These are phyloP conservation scores for Saguinus imperator DNA, from an alignment of 2,113 vertebrate genomes.

Conservation along the genomic window DNA sequence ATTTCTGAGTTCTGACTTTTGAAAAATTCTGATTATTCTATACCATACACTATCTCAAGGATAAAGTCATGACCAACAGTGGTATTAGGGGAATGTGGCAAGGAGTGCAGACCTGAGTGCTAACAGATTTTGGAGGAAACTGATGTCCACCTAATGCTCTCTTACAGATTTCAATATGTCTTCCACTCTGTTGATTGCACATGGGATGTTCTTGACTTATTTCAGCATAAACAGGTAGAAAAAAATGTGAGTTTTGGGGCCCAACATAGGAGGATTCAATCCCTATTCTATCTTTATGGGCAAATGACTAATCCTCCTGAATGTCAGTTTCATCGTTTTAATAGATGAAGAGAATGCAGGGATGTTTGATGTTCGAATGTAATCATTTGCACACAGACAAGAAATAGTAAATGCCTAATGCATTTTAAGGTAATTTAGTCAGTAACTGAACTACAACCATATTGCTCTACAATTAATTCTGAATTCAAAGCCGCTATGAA, in stretches of 20 bases:
- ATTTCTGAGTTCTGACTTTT: background rate
- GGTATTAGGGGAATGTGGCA: background rate
- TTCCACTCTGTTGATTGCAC: background rate
- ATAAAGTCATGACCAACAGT: background rate
- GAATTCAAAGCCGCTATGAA: background rate
- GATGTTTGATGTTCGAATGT: background rate
- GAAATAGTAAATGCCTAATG: background rate
- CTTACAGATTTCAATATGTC: background rate
- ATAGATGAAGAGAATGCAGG: background rate
- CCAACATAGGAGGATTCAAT: background rate
- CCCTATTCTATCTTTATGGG: background rate
- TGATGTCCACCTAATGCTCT: background rate
- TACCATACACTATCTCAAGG: background rate
- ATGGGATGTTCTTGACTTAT: background rate
- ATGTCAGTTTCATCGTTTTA: background rate
- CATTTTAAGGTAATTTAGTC: background rate
- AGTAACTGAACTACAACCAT: background rate
- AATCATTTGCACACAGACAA: background rate
- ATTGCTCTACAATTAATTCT: background rate
- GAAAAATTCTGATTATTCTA: background rate
- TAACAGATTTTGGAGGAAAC: background rate
- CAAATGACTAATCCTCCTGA: background rate
- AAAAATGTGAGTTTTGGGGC: background rate
- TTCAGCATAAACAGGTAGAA: background rate
- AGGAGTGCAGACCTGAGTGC: background rate